Conservation (phyloP, 2,797 vertebrate genomes). For the Ciconia nigra region DNA sequence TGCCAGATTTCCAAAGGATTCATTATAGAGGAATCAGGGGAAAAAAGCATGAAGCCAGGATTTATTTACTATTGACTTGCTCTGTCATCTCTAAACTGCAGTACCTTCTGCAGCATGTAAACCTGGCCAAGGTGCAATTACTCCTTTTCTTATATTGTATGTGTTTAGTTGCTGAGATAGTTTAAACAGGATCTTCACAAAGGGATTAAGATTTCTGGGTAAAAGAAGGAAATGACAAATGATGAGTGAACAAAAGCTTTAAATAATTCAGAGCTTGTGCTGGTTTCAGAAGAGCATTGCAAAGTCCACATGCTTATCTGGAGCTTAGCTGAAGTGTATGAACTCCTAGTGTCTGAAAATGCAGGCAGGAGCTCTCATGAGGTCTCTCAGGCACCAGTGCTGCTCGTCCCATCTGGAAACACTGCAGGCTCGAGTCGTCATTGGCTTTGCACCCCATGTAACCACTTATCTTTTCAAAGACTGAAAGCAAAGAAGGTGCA, state of each 20-base stretch:
- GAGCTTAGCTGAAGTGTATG: neutral
- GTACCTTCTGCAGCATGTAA: neutral
- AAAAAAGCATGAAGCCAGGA: neutral
- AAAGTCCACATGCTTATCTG: neutral
- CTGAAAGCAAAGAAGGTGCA: neutral
- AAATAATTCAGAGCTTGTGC: neutral
- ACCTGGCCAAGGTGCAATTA: neutral
- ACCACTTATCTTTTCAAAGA: neutral
- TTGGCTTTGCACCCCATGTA: neutral
- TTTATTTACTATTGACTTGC: neutral
- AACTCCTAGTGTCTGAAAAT: neutral
- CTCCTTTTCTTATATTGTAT: neutral
- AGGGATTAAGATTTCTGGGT: neutral
- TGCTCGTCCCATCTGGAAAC: neutral
- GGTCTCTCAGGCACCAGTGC: neutral
- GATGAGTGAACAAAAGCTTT: neutral
- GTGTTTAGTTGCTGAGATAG: neutral
- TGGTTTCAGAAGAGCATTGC: neutral
- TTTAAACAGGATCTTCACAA: neutral
- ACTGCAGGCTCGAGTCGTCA: neutral
- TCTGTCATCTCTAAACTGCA: neutral
- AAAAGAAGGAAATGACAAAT: neutral
- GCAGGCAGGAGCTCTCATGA: neutral
- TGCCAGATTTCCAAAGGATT: neutral
- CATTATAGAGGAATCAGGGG: neutral